A percentile compares a stretch with the other conserved stretches of the same genome.
Evolutionary conservation across 2,888 invertebrate species (phyloP).

Genomic region (Synanthedon vespiformis): DNA sequence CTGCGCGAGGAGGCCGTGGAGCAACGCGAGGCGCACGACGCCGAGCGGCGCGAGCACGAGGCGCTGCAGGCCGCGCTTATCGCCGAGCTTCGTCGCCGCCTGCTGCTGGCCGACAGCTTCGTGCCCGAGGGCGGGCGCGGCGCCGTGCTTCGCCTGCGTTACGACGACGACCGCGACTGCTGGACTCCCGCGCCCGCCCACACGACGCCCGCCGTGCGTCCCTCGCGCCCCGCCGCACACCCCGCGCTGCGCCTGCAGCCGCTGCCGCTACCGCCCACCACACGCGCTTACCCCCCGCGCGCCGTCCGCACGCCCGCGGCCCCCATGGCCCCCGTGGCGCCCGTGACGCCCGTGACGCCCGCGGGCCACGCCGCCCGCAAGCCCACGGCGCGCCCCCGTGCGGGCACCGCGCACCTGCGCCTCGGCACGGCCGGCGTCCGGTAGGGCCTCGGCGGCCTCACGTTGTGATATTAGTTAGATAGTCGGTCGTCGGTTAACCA

Average conservation of each 20-base stretch:
- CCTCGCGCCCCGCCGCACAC: slow-evolving; percentile 67
- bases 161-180: slow-evolving; percentile 44
- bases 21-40: slow-evolving; percentile 84
- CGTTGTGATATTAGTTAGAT: neutral
- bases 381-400: slow-evolving; percentile 21
- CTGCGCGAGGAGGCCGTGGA: slow-evolving; percentile 62
- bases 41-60: slow-evolving; percentile 92
- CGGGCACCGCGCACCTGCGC: slow-evolving; percentile 35
- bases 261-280: slow-evolving; percentile 82
- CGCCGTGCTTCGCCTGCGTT: slow-evolving; percentile 29
- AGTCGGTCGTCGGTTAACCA: neutral
- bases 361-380: slow-evolving; percentile 27
- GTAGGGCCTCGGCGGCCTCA: neutral
- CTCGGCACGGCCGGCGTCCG: slow-evolving; percentile 12
- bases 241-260: slow-evolving; percentile 81
- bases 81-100: slow-evolving; percentile 73
- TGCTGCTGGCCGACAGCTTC: slow-evolving; percentile 88
- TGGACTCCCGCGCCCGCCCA: slow-evolving; percentile 51
- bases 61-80: slow-evolving; percentile 85
- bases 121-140: slow-evolving; percentile 72
- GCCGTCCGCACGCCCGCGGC: neutral
- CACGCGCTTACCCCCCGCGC: slow-evolving; percentile 72
- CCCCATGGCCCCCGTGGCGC: slow-evolving; percentile 3
- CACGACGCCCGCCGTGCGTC: slow-evolving; percentile 74
- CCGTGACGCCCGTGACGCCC: slow-evolving; percentile 1